These are phyloP conservation scores for Lampropteryx suffumata DNA, from an alignment of 2,888 invertebrate genomes.

Conservation along the genomic window DNA sequence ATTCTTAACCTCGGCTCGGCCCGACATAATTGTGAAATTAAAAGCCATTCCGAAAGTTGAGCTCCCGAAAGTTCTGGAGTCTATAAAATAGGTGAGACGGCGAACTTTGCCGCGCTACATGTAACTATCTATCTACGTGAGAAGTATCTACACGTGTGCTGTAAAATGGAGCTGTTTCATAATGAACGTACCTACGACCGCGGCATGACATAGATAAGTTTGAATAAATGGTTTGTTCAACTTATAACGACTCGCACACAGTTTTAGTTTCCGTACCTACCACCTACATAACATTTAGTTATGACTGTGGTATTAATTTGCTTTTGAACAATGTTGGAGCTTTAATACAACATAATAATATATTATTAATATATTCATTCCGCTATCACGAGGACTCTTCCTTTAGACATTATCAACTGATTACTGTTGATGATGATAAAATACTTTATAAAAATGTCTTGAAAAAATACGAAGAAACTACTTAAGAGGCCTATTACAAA, in stretches of 20 bases:
- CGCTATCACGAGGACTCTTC: too few relatives aligned
- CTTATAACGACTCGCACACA: not conserved
- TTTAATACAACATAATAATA: too few relatives aligned
- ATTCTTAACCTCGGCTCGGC: conserved; percentile 46
- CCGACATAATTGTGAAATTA: conserved; percentile 59
- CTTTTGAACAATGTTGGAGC: too few relatives aligned
- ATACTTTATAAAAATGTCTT: too few relatives aligned
- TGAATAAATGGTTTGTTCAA: conserved; percentile 12
- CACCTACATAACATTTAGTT: not conserved
- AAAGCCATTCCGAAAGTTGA: conserved; percentile 46
- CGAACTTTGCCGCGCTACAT: conserved; percentile 15
- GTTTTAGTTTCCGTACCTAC: not conserved
- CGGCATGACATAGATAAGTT: conserved; percentile 18
- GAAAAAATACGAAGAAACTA: too few relatives aligned
- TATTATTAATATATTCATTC: too few relatives aligned
- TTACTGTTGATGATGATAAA: too few relatives aligned
- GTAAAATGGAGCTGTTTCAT: conserved; percentile 5
- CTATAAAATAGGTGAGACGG: conserved; percentile 18
- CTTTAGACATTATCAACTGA: too few relatives aligned
- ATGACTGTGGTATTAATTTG: too few relatives aligned
- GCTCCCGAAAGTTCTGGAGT: conserved; percentile 26
- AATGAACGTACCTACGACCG: conserved; percentile 1
- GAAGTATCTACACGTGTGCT: not conserved
- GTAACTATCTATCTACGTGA: not conserved
- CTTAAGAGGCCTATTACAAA: too few relatives aligned